Conservation (phyloP, 1,140 invertebrate genomes). For the Panulirus ornatus region DNA sequence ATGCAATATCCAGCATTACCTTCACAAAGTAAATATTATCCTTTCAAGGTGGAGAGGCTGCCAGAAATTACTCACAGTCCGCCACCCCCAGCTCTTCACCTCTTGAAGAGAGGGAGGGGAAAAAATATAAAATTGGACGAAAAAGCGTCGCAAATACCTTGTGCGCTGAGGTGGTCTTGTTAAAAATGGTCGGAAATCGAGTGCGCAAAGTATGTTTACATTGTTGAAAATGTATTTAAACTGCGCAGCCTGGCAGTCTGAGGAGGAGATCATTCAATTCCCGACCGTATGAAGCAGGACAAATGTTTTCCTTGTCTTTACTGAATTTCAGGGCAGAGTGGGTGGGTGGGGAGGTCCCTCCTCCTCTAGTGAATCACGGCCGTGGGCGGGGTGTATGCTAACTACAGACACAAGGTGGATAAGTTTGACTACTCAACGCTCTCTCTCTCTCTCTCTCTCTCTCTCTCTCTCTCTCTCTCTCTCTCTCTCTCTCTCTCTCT, state of each 20-base stretch:
- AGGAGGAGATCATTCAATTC: conserved; percentile 39
- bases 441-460: too few species aligned
- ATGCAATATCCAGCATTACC: conserved; percentile 57
- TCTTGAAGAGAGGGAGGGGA: background rate
- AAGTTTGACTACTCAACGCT: too few species aligned
- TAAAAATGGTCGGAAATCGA: conserved; percentile 24
- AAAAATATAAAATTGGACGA: background rate
- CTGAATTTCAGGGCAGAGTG: conserved; percentile 32
- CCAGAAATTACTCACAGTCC: background rate
- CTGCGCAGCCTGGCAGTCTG: background rate
- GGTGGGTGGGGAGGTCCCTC: background rate
- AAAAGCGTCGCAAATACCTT: conserved; percentile 35
- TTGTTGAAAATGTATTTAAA: conserved; percentile 10
- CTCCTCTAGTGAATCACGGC: too few species aligned
- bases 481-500: too few species aligned
- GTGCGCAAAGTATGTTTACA: conserved; percentile 5
- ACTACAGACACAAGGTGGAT: background rate
- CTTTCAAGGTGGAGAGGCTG: conserved; percentile 33
- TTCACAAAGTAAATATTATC: conserved; percentile 53
- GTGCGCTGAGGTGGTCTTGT: conserved; percentile 16
- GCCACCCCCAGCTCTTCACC: background rate
- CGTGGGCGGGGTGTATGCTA: too few species aligned
- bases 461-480: too few species aligned
- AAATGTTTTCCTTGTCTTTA: conserved; percentile 55
- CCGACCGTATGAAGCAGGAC: conserved; percentile 4